These are phyloP conservation scores for Paradoxurus hermaphroditus DNA, from an alignment of 2,113 vertebrate species.

Conservation along the genomic window DNA sequence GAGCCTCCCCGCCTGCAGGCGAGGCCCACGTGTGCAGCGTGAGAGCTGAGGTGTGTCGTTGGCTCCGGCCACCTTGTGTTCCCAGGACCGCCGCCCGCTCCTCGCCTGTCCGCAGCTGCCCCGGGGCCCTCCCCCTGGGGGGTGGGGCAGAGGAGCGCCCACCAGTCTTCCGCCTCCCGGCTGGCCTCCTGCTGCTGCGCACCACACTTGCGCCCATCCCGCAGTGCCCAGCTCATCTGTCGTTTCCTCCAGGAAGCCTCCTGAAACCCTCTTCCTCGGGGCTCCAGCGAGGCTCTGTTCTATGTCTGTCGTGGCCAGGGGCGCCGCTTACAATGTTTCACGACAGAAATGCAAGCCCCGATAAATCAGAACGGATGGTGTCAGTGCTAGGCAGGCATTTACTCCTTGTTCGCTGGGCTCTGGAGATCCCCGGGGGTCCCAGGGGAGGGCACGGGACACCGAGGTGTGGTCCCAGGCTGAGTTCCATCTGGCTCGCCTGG, in stretches of 20 bases:
- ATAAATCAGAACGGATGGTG: background rate
- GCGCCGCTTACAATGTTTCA: background rate
- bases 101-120: fast-evolving
- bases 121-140: background rate
- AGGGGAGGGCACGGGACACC: background rate
- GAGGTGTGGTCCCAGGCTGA: background rate
- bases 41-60: background rate
- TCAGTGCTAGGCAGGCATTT: background rate
- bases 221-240: background rate
- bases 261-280: background rate
- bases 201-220: background rate
- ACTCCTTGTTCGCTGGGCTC: background rate
- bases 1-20: fast-evolving
- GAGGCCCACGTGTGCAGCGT: background rate
- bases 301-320: background rate
- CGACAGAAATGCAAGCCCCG: background rate
- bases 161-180: fast-evolving
- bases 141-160: fast-evolving
- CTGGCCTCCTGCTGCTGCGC: background rate
- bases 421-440: background rate
- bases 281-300: background rate
- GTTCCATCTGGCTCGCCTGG: fast-evolving
- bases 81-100: fast-evolving
- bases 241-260: background rate
- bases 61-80: fast-evolving